Base-by-base conservation (phyloP, 2,888 invertebrate species). In the Athetis lepigone region DNA sequence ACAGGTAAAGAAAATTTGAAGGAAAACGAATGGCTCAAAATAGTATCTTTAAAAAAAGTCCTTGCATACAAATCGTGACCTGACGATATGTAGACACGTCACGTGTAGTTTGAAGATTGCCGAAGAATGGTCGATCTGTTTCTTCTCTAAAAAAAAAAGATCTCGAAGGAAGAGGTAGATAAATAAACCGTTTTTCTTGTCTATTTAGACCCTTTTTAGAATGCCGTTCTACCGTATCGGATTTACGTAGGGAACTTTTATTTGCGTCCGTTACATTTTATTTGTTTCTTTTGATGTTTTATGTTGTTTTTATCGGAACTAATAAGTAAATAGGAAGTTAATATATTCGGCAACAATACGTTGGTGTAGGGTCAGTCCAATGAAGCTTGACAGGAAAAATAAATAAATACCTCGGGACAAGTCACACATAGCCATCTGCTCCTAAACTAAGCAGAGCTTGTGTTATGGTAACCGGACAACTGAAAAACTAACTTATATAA, bases 101-200 rank as follows among this genome's bases (percentile, higher is more conserved):
- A 55, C 37, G 21, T 39, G 19, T 45, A 67, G 45, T 63, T 65
- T 61, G 25, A 49, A 62, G 39, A 68, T 58, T 62, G 56, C 51
- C 9, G n/a, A 37, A 52, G 45, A 57, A 63, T 58, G 51, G 51
- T 55, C 45, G 42, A 39, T 70, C 25, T 43, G n/a, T 42, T 57
- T 68, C 46, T 46, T 29, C 13, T 19, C 5, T 13, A 18, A 27
- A 43, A 50, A n/a, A 23, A 4, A 21, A 50, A 18, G 7, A 45
- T 61, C 46, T 47, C 51, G 11, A 19, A 50, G 63, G 58, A 43
- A 23, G 58, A 43, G 27, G 16, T 29, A 42, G 18, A 61, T 70
- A 61, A 68, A 67, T 67, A 77, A 73, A 43, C 73, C 58, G 51
- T 60, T 73, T 70, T 60, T 46, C 47, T 65, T 60, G 23, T 79